Evolutionary conservation across 2,888 invertebrate species (phyloP).

Genomic region (Polymixis lichenea): DNA sequence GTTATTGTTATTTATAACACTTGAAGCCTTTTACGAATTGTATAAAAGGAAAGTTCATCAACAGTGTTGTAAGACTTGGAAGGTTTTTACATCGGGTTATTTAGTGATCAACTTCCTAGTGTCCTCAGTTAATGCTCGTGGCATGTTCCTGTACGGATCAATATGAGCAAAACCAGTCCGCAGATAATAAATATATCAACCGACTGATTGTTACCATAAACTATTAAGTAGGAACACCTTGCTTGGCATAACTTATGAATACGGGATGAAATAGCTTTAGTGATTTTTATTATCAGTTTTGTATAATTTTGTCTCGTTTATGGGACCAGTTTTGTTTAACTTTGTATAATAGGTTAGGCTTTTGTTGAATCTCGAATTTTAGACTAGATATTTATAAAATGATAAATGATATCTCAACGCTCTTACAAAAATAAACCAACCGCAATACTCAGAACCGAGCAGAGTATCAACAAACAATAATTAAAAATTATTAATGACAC

Average conservation of each 20-base stretch:
- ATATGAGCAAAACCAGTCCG: slow-evolving; percentile 60
- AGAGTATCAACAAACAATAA: slow-evolving; percentile 76
- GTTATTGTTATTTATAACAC: slow-evolving; percentile 76
- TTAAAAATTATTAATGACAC: slow-evolving; percentile 82
- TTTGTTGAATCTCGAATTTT: background rate
- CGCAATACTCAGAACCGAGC: slow-evolving; percentile 34
- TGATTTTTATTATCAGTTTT: slow-evolving; percentile 41
- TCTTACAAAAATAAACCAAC: slow-evolving; percentile 46
- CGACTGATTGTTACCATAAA: slow-evolving; percentile 59
- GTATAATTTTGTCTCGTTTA: slow-evolving; percentile 24
- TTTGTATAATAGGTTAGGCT: slow-evolving; percentile 1
- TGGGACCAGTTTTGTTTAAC: slow-evolving; percentile 6
- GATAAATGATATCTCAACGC: slow-evolving; percentile 38
- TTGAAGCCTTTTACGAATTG: slow-evolving; percentile 63
- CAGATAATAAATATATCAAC: slow-evolving; percentile 58
- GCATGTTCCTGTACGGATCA: slow-evolving; percentile 49
- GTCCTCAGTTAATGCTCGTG: slow-evolving; percentile 42
- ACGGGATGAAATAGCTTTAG: slow-evolving; percentile 33
- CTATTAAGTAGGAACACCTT: slow-evolving; percentile 54
- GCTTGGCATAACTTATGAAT: slow-evolving; percentile 39
- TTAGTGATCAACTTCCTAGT: slow-evolving; percentile 57
- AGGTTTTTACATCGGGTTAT: slow-evolving; percentile 40
- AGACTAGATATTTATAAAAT: slow-evolving; percentile 22
- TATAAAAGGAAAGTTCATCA: slow-evolving; percentile 73
- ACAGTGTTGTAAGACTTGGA: slow-evolving; percentile 41